phyloP scores from a whole-genome alignment of 2,797 vertebrate genomes.

The Semaprochilodus insignis region DNA sequence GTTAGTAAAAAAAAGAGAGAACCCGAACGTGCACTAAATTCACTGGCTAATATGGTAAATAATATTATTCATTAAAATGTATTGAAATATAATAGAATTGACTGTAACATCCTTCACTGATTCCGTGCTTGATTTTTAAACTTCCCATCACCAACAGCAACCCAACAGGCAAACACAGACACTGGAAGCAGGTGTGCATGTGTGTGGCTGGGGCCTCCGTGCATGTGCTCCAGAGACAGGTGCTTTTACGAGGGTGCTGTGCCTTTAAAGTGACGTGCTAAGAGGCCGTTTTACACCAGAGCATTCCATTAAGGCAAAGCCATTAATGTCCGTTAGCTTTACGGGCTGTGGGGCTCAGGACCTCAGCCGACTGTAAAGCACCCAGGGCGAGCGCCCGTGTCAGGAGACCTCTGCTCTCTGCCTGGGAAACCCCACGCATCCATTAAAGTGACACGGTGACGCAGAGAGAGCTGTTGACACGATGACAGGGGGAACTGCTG shows the following conservation, averaged over 20 bases:
- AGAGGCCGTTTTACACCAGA: slow-evolving; percentile 67
- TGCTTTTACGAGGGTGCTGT: slow-evolving; percentile 72
- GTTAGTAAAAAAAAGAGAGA: no score
- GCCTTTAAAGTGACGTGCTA: slow-evolving; percentile 72
- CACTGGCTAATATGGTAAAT: no score
- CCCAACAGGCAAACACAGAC: slow-evolving; percentile 14
- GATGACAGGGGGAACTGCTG: slow-evolving; percentile 61
- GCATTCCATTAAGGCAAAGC: slow-evolving; percentile 41
- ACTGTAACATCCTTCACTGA: no score
- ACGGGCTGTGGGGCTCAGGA: slow-evolving; percentile 28
- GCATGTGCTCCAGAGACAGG: slow-evolving; percentile 57
- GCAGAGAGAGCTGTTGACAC: slow-evolving; percentile 59
- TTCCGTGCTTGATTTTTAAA: not conserved
- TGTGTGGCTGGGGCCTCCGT: slow-evolving; percentile 50
- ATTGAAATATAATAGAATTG: no score
- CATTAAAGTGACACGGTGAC: slow-evolving; percentile 70
- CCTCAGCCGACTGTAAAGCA: slow-evolving; percentile 44
- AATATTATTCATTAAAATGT: no score
- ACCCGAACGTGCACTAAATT: no score
- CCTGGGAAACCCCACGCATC: slow-evolving; percentile 50
- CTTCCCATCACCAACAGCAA: not conserved
- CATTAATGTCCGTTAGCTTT: slow-evolving; percentile 43
- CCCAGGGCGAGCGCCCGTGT: not conserved
- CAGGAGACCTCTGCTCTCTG: slow-evolving; percentile 10
- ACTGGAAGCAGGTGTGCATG: slow-evolving; percentile 32